Evolutionary conservation across 2,113 vertebrate species (phyloP).

Genomic region (Aviceda subcristata): DNA sequence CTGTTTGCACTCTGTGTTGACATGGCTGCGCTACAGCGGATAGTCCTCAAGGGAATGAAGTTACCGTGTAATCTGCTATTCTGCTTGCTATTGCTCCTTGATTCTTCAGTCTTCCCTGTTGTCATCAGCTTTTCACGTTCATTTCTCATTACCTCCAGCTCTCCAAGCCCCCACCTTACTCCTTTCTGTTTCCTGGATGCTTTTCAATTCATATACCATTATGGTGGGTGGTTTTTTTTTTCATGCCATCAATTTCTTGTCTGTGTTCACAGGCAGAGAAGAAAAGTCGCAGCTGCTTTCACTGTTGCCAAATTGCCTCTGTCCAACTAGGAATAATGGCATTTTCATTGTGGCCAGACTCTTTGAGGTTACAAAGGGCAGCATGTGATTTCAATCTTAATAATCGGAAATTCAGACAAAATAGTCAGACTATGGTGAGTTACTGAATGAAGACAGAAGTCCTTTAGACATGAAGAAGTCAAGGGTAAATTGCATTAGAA

Average conservation of each 20-base stretch:
- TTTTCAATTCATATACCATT: background rate
- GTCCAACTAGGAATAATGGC: background rate
- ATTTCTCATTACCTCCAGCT: background rate
- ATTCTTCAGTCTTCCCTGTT: background rate
- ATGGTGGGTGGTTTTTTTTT: background rate
- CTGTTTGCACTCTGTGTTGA: background rate
- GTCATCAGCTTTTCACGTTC: background rate
- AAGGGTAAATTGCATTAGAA: background rate
- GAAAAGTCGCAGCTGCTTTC: background rate
- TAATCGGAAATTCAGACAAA: background rate
- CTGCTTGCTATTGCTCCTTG: background rate
- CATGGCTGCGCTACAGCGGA: fast-evolving
- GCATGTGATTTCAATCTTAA: background rate
- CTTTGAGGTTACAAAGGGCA: background rate
- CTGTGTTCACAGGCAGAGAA: background rate
- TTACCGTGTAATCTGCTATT: background rate
- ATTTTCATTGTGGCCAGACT: background rate
- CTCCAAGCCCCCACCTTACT: background rate
- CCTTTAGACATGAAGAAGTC: background rate
- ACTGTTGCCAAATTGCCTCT: background rate
- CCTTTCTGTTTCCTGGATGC: background rate
- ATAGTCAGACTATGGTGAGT: background rate
- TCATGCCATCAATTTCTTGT: background rate
- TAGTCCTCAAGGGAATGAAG: background rate
- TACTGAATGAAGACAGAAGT: background rate